These are phyloP conservation scores for Apocheima hispidaria DNA, from an alignment of 2,888 invertebrate species.

Conservation along the genomic window DNA sequence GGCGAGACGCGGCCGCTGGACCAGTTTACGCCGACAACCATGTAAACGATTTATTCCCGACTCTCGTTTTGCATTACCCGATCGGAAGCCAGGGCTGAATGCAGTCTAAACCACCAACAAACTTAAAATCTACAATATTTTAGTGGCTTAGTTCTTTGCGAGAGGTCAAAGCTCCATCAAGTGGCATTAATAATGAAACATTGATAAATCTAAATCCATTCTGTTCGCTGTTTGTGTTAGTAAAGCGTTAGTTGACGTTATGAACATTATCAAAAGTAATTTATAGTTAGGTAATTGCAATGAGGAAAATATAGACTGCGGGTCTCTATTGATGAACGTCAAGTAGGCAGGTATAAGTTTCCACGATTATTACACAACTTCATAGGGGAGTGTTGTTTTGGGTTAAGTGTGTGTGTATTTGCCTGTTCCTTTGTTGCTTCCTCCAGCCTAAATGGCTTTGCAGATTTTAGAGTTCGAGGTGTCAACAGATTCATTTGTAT, in stretches of 20 bases:
- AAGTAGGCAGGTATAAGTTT: slow-evolving; percentile 12
- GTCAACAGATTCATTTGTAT: no score
- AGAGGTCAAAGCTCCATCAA: slow-evolving; percentile 6
- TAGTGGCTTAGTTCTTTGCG: slow-evolving; percentile 1
- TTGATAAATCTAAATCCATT: slow-evolving; percentile 7
- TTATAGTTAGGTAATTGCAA: slow-evolving; percentile 27
- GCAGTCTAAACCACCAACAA: slow-evolving; percentile 43
- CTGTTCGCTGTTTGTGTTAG: slow-evolving; percentile 8
- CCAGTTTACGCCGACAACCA: slow-evolving; percentile 86
- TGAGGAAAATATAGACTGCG: slow-evolving; percentile 25
- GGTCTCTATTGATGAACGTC: slow-evolving; percentile 9
- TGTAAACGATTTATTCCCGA: slow-evolving; percentile 85
- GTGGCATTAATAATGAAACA: slow-evolving; percentile 6
- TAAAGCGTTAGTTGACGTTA: slow-evolving; percentile 18
- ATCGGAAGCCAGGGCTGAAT: slow-evolving; percentile 79
- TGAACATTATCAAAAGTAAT: slow-evolving; percentile 30
- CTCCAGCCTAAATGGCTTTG: no score
- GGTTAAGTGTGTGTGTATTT: not conserved
- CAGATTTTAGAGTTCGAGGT: not conserved
- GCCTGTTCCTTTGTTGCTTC: not conserved
- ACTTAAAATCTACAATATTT: slow-evolving; percentile 37
- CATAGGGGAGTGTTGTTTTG: not conserved
- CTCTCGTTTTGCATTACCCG: slow-evolving; percentile 84
- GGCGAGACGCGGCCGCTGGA: slow-evolving; percentile 66
- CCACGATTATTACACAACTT: not conserved